These are phyloP conservation scores for Gasteruption jaculator DNA, from an alignment of 2,888 invertebrate species.

Conservation along the genomic window DNA sequence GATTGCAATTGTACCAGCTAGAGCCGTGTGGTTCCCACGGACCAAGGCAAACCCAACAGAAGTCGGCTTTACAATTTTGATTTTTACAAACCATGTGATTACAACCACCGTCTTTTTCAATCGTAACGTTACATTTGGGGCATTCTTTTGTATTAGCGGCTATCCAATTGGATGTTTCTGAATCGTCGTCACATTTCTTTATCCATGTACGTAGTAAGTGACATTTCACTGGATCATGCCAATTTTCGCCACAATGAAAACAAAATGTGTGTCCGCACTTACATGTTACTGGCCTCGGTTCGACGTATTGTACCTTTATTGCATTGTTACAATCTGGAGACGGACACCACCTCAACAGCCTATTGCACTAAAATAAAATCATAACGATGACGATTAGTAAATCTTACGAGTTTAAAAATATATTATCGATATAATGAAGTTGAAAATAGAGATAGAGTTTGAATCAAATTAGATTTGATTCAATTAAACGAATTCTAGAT, in stretches of 20 bases:
- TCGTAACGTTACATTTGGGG: slow-evolving; percentile 96
- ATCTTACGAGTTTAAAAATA: slow-evolving; percentile 11
- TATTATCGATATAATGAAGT: slow-evolving; percentile 1
- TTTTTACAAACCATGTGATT: slow-evolving; percentile 99
- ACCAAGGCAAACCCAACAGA: slow-evolving; percentile 99
- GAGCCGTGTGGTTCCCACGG: slow-evolving; percentile 99
- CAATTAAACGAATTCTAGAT: too few species aligned
- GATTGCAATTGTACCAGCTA: slow-evolving; percentile 97
- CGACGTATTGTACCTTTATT: slow-evolving; percentile 86
- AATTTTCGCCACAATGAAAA: slow-evolving; percentile 93
- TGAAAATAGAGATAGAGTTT: neutral
- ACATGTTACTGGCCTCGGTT: slow-evolving; percentile 88
- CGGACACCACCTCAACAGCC: slow-evolving; percentile 95
- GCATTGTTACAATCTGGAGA: slow-evolving; percentile 97
- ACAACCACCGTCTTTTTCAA: slow-evolving; percentile 96
- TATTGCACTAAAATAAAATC: slow-evolving; percentile 73
- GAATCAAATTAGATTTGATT: slow-evolving; percentile 9
- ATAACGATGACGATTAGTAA: neutral
- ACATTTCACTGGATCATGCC: slow-evolving; percentile 98
- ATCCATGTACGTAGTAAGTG: slow-evolving; percentile 91
- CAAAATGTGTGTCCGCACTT: slow-evolving; percentile 92
- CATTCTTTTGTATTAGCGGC: slow-evolving; percentile 99
- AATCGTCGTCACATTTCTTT: slow-evolving; percentile 98
- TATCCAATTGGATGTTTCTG: slow-evolving; percentile 99
- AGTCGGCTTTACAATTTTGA: slow-evolving; percentile 95